Conservation (phyloP, 2,113 vertebrate species). For the Eulemur macaco region DNA sequence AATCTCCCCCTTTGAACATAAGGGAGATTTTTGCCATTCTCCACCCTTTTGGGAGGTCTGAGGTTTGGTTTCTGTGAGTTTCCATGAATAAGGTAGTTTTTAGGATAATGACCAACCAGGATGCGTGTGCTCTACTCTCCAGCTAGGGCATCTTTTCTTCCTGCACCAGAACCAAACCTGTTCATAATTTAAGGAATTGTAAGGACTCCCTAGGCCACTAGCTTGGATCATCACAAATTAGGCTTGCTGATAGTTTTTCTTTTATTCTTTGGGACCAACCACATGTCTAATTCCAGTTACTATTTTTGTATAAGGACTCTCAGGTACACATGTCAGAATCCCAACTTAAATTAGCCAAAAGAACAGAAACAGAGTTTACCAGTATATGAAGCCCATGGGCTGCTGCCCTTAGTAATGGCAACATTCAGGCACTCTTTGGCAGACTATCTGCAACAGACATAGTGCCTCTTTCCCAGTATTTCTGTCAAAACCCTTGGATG, state of each 20-base stretch:
- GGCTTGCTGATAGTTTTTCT: constrained; percentile 33
- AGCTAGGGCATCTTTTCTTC: not conserved
- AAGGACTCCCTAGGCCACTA: constrained; percentile 20
- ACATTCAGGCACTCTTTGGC: not conserved
- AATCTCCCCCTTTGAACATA: not conserved
- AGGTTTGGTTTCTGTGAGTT: constrained; percentile 23
- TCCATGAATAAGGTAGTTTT: constrained; percentile 11
- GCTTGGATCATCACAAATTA: not conserved
- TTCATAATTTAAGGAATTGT: not conserved
- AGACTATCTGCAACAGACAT: not conserved
- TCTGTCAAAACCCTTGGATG: not conserved
- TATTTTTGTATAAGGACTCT: constrained; percentile 42
- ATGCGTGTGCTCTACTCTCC: constrained; percentile 4
- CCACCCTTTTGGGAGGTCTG: not conserved
- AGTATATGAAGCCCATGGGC: not conserved
- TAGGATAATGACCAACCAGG: not conserved
- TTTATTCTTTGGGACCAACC: constrained; percentile 26
- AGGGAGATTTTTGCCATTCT: not conserved
- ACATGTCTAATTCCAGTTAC: constrained; percentile 11
- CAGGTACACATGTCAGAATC: constrained; percentile 26
- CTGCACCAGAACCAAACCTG: not conserved
- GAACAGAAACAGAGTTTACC: constrained; percentile 34
- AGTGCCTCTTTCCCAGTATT: not conserved
- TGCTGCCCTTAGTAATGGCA: constrained; percentile 7
- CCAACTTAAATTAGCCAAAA: constrained; percentile 38